Percentiles rank a stretch among this genome's conserved stretches.
phyloP scores from a whole-genome alignment of 2,797 vertebrate species.

The Iguana delicatissima region DNA sequence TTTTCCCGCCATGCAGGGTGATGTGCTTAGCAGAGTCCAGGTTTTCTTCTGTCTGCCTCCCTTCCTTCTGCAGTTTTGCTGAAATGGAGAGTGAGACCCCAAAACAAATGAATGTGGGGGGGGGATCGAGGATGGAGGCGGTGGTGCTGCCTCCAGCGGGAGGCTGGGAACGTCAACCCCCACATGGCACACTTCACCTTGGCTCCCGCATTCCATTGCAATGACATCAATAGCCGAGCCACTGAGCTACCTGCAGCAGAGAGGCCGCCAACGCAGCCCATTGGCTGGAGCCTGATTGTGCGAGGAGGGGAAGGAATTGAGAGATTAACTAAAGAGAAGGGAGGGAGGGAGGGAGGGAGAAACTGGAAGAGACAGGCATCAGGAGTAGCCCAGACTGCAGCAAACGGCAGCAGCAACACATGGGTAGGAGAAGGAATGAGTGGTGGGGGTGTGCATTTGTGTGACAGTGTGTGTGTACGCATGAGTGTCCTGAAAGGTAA shows the following conservation, averaged over 20 bases:
- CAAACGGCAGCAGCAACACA: constrained; percentile 13
- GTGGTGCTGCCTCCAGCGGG: too few species aligned
- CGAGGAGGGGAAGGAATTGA: constrained; percentile 15
- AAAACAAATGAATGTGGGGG: not conserved
- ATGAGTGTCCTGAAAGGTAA: not conserved
- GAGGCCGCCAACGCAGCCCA: constrained; percentile 30
- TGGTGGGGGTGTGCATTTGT: not conserved
- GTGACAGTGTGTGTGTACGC: not conserved
- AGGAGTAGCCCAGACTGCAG: constrained; percentile 28
- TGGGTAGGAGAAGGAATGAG: constrained; percentile 27
- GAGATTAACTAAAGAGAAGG: constrained; percentile 10
- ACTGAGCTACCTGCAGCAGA: constrained; percentile 36
- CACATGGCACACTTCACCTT: constrained; percentile 39
- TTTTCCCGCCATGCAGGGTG: too few species aligned
- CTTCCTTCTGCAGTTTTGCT: not conserved
- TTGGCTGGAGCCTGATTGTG: constrained; percentile 30
- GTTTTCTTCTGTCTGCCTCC: not conserved
- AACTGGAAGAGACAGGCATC: constrained; percentile 13
- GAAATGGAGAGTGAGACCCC: not conserved
- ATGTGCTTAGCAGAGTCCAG: not conserved
- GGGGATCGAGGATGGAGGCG: too few species aligned
- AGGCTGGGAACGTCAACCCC: not conserved
- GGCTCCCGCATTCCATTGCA: constrained; percentile 31
- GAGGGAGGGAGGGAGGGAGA: not conserved
- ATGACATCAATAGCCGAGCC: constrained; percentile 48